Evolutionary conservation across 1,140 invertebrate species (phyloP), one percentile per base, ranked within the genome.

Genomic region (Brachionus asplanchnoidis): DNA sequence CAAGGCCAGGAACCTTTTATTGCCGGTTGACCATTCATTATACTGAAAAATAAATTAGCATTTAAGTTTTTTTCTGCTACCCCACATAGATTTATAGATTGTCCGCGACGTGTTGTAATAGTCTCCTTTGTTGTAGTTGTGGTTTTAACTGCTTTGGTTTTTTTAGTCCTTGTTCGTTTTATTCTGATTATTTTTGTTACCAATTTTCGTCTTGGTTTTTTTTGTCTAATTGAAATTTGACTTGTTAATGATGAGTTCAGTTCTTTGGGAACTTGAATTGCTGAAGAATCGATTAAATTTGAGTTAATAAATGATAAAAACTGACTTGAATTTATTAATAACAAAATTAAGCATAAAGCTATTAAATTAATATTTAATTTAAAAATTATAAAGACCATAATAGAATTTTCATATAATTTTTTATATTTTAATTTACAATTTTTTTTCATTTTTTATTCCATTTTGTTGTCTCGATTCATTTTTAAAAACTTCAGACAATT

Each of bases 11-110:
- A 77, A 50, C 44, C 44, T 32, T 23, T 20, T 26, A 50, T 46
- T 7, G 73, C 73, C 11, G n/a, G 40, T 26, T 77, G 44, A 32
- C 73, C 73, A 77, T 77, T 77, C 20, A 77, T 77, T 12, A 77
- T 77, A 2, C 23, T 32, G 36, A 73, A 73, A 40, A 68, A 40
- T 32, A 73, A 14, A 46, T 77, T 23, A 23, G 7, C 6, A 20
- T 77, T 77, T 53, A 12, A 36, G 17, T 20, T 46, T 77, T 23
- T 77, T 11, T 77, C 44, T 23, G 73, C 23, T 11, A 11, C 23
- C 3, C 73, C 73, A 46, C 73, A 77, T 23, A 1, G 3, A 2
- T 42, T 73, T 0, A 17, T 56, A n/a, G 14, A n/a, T 56, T n/a
- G 14, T 4, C 53, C 14, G 1, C 53, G 14, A 56, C 14, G 14